These are phyloP conservation scores for Scaptodrosophila latifasciaeformis DNA, from an alignment of 2,888 invertebrate genomes.

Conservation along the genomic window DNA sequence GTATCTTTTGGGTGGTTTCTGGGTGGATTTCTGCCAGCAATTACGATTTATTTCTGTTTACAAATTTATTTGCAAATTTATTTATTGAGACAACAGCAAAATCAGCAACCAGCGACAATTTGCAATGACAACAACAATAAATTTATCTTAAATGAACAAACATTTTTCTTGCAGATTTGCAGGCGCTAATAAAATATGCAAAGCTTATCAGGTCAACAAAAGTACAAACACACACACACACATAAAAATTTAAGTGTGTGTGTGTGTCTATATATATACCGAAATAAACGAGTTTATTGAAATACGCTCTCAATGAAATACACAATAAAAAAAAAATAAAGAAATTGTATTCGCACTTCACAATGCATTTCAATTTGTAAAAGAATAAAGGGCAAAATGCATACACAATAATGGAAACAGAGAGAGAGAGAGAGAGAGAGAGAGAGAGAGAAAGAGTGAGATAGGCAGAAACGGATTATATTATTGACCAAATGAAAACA, in stretches of 20 bases:
- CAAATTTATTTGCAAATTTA: constrained; percentile 60
- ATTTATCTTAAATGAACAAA: constrained; percentile 68
- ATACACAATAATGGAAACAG: constrained; percentile 24
- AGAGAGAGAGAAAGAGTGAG: no score
- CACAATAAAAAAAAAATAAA: constrained; percentile 20
- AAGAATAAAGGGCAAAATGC: constrained; percentile 48
- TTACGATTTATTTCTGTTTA: constrained; percentile 52
- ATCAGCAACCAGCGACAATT: constrained; percentile 37
- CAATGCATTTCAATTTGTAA: constrained; percentile 61
- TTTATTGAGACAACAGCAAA: constrained; percentile 31
- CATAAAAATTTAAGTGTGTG: neutral
- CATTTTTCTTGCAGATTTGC: constrained; percentile 35
- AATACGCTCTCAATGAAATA: no score
- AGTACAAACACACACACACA: neutral
- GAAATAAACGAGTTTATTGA: no score
- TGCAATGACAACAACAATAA: constrained; percentile 64
- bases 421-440: neutral
- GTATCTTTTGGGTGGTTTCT: no score
- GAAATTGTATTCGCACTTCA: constrained; percentile 36
- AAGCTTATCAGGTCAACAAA: constrained; percentile 5
- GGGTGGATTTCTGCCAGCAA: no score
- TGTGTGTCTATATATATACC: no score
- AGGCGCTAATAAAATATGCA: constrained; percentile 2
- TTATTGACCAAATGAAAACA: no score
- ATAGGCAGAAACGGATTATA: no score